Percentiles rank a stretch among this genome's conserved stretches.
Conservation (phyloP, 2,888 invertebrate genomes). For the Drosophila heteroneura region DNA sequence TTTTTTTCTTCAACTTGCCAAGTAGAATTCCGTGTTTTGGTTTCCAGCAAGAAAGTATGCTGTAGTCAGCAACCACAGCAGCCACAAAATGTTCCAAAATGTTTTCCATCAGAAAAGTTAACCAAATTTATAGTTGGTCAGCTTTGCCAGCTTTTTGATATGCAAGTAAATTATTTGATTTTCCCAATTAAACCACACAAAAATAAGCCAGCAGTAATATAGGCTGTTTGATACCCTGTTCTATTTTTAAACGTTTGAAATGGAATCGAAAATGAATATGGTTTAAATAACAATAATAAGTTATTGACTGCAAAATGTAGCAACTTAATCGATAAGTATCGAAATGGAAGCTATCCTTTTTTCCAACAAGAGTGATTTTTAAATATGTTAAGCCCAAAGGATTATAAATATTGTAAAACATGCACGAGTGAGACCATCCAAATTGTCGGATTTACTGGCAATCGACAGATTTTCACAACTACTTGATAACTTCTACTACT, state of each 20-base stretch:
- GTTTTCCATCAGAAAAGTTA: conserved; percentile 5
- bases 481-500: neutral
- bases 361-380: too few relatives aligned
- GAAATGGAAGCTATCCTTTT: neutral
- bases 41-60: neutral
- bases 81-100: conserved; percentile 18
- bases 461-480: neutral
- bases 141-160: neutral
- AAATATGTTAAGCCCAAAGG: too few relatives aligned
- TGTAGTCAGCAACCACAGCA: conserved; percentile 2
- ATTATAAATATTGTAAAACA: neutral
- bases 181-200: conserved; percentile 5
- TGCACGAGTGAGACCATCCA: neutral
- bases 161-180: conserved; percentile 9
- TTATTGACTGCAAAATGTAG: neutral
- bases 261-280: neutral
- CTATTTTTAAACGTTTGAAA: neutral
- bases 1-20: neutral
- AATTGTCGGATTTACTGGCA: neutral
- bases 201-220: neutral
- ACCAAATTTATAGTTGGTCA: neutral
- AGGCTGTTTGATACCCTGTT: neutral
- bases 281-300: neutral
- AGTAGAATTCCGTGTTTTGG: neutral
- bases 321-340: neutral